These are phyloP conservation scores for Pachyrhynchus sulphureomaculatus DNA, from an alignment of 1,140 invertebrate species.

Conservation along the genomic window DNA sequence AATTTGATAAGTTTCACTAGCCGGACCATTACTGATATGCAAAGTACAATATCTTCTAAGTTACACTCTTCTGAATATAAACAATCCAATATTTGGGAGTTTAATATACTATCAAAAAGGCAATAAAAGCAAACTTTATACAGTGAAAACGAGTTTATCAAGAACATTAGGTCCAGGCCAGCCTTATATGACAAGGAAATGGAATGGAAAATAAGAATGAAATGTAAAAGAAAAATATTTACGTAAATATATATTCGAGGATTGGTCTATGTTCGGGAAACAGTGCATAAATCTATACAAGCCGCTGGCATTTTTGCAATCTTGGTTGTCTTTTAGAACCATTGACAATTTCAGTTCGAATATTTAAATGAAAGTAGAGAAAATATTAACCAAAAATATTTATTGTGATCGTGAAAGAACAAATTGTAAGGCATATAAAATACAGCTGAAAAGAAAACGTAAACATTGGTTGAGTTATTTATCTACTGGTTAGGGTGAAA, in stretches of 20 bases:
- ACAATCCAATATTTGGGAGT: too few relatives aligned
- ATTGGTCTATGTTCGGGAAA: constrained; percentile 20
- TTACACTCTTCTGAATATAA: too few relatives aligned
- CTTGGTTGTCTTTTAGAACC: constrained; percentile 3
- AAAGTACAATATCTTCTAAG: too few relatives aligned
- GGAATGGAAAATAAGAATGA: constrained; percentile 18
- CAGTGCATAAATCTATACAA: constrained; percentile 22
- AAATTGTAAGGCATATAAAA: too few relatives aligned
- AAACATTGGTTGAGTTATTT: too few relatives aligned
- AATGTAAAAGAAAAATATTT: constrained; percentile 24
- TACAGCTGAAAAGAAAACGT: too few relatives aligned
- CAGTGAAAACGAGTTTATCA: constrained; percentile 8
- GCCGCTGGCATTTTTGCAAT: neutral
- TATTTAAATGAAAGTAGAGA: constrained; percentile 2
- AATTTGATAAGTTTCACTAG: too few relatives aligned
- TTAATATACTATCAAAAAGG: too few relatives aligned
- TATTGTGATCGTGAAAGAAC: too few relatives aligned
- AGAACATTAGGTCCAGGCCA: neutral
- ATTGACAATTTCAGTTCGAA: constrained; percentile 3
- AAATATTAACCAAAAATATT: neutral
- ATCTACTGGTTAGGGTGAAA: too few relatives aligned
- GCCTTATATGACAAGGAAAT: constrained; percentile 5
- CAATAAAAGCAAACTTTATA: neutral
- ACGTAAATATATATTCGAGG: constrained; percentile 28
- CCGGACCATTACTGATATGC: too few relatives aligned